Evolutionary conservation across 2,888 invertebrate genomes (phyloP), one percentile per base, ranked within the genome.

Genomic region (Agrotis exclamationis): DNA sequence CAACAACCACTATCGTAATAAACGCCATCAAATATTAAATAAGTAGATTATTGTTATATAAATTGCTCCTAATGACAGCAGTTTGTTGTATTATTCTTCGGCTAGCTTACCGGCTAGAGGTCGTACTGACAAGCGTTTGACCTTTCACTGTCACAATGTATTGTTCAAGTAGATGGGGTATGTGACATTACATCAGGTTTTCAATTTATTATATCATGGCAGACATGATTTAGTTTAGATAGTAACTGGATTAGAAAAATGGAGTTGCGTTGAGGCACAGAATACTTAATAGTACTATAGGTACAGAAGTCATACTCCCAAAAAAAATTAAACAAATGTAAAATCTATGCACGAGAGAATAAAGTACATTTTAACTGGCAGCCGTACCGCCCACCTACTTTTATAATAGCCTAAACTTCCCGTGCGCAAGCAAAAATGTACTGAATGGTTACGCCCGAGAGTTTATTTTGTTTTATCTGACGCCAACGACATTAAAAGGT

Each of bases 51-150:
- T 1, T 33, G 9, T 13, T 58, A 13, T 16, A 63, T 44, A 63
- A 74, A 74, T 47, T 39, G 20, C n/a, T 50, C 13, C 13, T 33
- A 69, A 74, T 65, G 62, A 54, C 64, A 3, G 47, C 3, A 63
- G 51, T 60, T 1, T 53, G 45, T 68, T 45, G n/a, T 69, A 47
- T 74, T 68, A 77, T 74, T 69, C 50, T 74, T 74, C 44, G 48
- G 39, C 33, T 18, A 9, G 33, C 33, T 33, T 33, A 33, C 33
- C 33, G n/a, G 45, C 45, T 79, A 74, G 75, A 77, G 77, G 77
- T 77, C 75, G 18, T 11, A 22, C 1, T 63, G 45, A 74, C 57
- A 24, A 50, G 39, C 14, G 13, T 50, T 20, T 58, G 75, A 80
- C 75, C 69, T 80, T 80, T 62, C 48, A 24, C 28, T 68, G 63